These are phyloP conservation scores for Thecocarcelia acutangulata DNA, from an alignment of 2,888 invertebrate genomes.

Conservation along the genomic window DNA sequence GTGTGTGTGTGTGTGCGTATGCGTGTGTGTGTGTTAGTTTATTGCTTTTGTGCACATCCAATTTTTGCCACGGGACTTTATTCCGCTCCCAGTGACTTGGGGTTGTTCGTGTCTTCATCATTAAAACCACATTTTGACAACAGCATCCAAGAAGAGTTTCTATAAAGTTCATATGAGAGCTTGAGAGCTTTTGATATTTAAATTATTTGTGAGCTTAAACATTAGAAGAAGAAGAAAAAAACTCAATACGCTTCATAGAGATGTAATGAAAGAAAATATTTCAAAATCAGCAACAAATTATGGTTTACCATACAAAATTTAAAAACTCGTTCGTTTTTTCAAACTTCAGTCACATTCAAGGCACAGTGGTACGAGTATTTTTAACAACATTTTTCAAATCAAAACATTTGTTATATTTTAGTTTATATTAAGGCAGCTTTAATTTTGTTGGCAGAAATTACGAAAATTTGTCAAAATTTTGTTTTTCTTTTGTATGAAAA, in stretches of 20 bases:
- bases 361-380: too few relatives aligned
- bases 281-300: conserved; percentile 56
- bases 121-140: conserved; percentile 39
- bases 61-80: conserved; percentile 23
- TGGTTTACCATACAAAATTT: conserved; percentile 54
- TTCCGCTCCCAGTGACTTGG: conserved; percentile 20
- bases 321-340: conserved; percentile 52
- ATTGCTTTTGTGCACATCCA: conserved; percentile 3
- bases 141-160: conserved; percentile 46
- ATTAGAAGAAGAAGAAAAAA: conserved; percentile 15
- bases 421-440: too few relatives aligned
- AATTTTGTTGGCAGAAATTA: too few relatives aligned
- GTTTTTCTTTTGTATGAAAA: too few relatives aligned
- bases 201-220: not conserved
- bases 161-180: not conserved
- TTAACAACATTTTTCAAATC: too few relatives aligned
- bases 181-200: conserved; percentile 2
- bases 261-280: conserved; percentile 45
- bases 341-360: conserved; percentile 14
- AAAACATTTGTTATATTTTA: too few relatives aligned
- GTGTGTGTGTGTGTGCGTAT: not conserved
- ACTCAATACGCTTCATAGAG: conserved; percentile 10
- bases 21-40: conserved; percentile 8
- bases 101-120: conserved; percentile 33
- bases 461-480: too few relatives aligned